Evolutionary conservation across 2,888 invertebrate genomes (phyloP).

Genomic region (Lithosia quadra): DNA sequence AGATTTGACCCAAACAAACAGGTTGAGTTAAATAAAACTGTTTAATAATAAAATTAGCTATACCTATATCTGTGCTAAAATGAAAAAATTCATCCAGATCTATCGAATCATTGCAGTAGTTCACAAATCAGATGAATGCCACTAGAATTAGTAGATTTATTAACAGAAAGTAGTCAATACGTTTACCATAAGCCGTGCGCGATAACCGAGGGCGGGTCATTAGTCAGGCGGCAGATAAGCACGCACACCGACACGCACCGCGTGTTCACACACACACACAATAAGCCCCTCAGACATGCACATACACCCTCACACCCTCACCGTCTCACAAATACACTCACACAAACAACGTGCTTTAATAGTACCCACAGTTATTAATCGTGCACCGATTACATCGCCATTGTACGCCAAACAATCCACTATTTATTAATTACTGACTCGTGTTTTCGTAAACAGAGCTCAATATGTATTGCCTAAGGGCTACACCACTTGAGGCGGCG

Average conservation of each 20-base stretch:
- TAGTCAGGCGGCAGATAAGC: conserved; percentile 48
- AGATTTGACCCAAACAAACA: no score
- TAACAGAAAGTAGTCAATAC: conserved; percentile 4
- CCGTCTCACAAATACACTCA: conserved; percentile 41
- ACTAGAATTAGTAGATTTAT: not conserved
- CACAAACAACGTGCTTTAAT: conserved; percentile 55
- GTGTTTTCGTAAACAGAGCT: conserved; percentile 6
- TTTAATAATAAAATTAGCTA: no score
- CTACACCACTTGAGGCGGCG: not conserved
- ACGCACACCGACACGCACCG: not conserved
- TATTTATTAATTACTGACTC: conserved; percentile 47
- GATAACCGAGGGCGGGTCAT: conserved; percentile 44
- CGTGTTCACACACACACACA: not conserved
- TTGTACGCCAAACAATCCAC: conserved; percentile 41
- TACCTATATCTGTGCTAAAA: no score
- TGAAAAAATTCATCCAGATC: no score
- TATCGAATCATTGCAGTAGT: not conserved
- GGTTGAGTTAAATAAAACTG: no score
- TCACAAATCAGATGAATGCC: not conserved
- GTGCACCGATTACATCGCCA: conserved; percentile 50
- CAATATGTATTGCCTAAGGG: conserved; percentile 12
- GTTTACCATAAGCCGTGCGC: conserved; percentile 17
- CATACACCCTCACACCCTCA: not conserved
- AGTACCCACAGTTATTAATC: conserved; percentile 53
- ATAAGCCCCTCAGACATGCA: no score